These are phyloP conservation scores for Bombus affinis DNA, from an alignment of 1,140 invertebrate species.

Conservation along the genomic window DNA sequence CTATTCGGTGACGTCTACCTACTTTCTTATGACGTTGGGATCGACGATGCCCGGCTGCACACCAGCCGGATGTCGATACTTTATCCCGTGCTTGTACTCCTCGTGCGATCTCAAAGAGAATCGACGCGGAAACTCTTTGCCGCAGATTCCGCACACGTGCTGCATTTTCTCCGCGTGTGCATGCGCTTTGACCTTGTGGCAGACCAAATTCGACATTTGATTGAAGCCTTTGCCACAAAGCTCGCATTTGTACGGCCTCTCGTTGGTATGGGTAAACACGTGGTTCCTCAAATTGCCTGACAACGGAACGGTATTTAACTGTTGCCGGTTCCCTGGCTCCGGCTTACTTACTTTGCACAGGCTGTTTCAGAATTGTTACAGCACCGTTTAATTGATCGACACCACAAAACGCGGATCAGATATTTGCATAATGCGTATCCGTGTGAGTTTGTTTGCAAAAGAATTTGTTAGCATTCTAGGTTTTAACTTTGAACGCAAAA, in stretches of 20 bases:
- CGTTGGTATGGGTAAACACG: slow-evolving; percentile 90
- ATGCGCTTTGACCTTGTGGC: slow-evolving; percentile 89
- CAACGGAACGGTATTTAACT: slow-evolving; percentile 35
- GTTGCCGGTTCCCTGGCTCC: not conserved
- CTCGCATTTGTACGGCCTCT: slow-evolving; percentile 91
- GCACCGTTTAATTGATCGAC: not conserved
- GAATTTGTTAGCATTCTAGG: not conserved
- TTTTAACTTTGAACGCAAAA: not conserved
- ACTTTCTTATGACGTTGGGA: slow-evolving; percentile 70
- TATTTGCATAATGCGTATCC: not conserved
- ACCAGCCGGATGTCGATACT: slow-evolving; percentile 75
- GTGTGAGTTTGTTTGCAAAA: too few relatives aligned
- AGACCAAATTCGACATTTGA: slow-evolving; percentile 91
- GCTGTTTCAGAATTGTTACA: slow-evolving; percentile 11
- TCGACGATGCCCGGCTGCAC: slow-evolving; percentile 62
- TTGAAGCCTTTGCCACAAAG: slow-evolving; percentile 91
- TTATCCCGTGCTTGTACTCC: slow-evolving; percentile 84
- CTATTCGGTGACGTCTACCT: slow-evolving; percentile 47
- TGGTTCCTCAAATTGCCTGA: slow-evolving; percentile 88
- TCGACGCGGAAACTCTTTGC: slow-evolving; percentile 83
- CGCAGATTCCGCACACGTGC: slow-evolving; percentile 84
- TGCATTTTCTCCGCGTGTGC: slow-evolving; percentile 83
- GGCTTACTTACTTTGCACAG: not conserved
- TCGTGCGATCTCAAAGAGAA: slow-evolving; percentile 84
- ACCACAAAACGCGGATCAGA: not conserved